These are phyloP conservation scores for Oscheius sp. DNA, from an alignment of 1,140 invertebrate species.

Conservation along the genomic window DNA sequence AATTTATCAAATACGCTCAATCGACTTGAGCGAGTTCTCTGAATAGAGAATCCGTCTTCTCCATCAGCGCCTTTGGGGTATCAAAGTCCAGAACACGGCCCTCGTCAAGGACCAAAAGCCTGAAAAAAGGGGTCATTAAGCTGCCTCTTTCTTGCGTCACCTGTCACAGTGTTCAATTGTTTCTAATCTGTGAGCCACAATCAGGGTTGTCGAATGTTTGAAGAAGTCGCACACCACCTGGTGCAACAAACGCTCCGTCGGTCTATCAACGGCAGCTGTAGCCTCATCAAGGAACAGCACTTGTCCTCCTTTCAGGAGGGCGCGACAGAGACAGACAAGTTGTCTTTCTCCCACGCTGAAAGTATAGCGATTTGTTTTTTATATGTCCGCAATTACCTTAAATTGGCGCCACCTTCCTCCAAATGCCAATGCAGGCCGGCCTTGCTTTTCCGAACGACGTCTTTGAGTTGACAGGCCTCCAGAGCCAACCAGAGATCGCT, in stretches of 20 bases:
- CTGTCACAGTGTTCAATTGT: conserved; percentile 1
- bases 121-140: background rate
- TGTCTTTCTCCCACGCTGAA: conserved; percentile 16
- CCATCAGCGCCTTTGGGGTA: conserved; percentile 4
- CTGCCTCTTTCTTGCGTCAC: background rate
- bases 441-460: conserved; percentile 17
- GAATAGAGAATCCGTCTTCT: conserved; percentile 9
- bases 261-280: conserved; percentile 12
- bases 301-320: conserved; percentile 29
- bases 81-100: background rate
- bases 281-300: conserved; percentile 25
- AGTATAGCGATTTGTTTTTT: background rate
- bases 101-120: conserved; percentile 7
- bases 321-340: conserved; percentile 18
- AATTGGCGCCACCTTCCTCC: background rate
- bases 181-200: background rate
- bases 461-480: conserved; percentile 62
- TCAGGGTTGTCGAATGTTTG: conserved; percentile 2
- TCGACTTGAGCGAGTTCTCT: conserved; percentile 5
- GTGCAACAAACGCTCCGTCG: conserved; percentile 14
- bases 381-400: background rate
- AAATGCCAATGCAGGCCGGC: conserved; percentile 6
- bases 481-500: conserved; percentile 72
- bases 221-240: conserved; percentile 8
- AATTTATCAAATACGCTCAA: background rate